Percentiles rank a stretch among this genome's conserved stretches.
Conservation (phyloP, 1,140 invertebrate genomes). For the Drosophila nigromelanica region DNA sequence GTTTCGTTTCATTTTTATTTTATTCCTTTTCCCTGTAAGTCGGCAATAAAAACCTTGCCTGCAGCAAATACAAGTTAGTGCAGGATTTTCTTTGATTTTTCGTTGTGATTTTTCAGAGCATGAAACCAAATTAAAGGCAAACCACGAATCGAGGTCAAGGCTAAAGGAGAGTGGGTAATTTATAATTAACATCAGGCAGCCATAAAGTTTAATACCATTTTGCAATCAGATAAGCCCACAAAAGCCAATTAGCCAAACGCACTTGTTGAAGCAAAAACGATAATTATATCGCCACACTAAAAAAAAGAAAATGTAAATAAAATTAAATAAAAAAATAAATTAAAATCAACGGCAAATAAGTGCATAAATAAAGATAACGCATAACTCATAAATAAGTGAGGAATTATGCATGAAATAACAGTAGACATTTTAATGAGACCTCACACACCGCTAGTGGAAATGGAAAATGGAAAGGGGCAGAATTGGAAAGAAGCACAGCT, state of each 20-base stretch:
- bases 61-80: constrained; percentile 25
- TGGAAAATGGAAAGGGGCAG: background rate
- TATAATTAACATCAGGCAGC: constrained; percentile 58
- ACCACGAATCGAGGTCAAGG: constrained; percentile 21
- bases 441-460: too few species aligned
- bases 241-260: constrained; percentile 64
- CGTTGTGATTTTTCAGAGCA: constrained; percentile 37
- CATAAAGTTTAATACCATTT: constrained; percentile 32
- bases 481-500: constrained; percentile 50
- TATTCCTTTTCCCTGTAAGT: background rate
- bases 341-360: constrained; percentile 48
- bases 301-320: background rate
- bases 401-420: constrained; percentile 48
- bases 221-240: constrained; percentile 61
- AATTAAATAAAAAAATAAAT: constrained; percentile 11
- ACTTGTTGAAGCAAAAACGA: constrained; percentile 5
- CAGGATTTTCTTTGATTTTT: constrained; percentile 37
- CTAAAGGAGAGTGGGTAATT: constrained; percentile 7
- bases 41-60: constrained; percentile 21
- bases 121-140: constrained; percentile 46
- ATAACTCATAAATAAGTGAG: constrained; percentile 61
- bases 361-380: constrained; percentile 68
- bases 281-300: too few species aligned
- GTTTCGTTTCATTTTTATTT: constrained; percentile 12
- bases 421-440: constrained; percentile 26